Percentiles rank a stretch among this genome's conserved stretches.
These are phyloP conservation scores for Microchirus variegatus DNA, from an alignment of 2,797 vertebrate genomes.

Conservation along the genomic window DNA sequence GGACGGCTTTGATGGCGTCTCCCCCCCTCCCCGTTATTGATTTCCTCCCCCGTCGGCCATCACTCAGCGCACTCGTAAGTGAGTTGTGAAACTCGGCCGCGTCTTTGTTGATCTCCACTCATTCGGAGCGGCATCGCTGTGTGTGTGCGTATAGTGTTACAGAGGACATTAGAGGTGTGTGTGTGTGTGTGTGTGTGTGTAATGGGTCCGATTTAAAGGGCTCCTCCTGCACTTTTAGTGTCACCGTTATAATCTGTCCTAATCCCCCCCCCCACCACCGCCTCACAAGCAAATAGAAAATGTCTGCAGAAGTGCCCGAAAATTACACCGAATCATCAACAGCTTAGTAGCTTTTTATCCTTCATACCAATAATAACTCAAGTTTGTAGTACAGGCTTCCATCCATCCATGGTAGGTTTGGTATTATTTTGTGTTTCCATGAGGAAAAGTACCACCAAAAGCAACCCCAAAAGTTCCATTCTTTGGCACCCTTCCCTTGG, in stretches of 20 bases:
- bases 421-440: too few relatives aligned
- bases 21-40: slow-evolving; percentile 73
- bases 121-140: slow-evolving; percentile 52
- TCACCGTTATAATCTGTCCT: background rate
- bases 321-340: too few relatives aligned
- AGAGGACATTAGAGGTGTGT: slow-evolving; percentile 24
- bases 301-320: too few relatives aligned
- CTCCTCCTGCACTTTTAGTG: background rate
- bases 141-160: slow-evolving; percentile 17
- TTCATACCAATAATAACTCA: too few relatives aligned
- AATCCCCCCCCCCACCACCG: background rate
- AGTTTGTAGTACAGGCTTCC: too few relatives aligned
- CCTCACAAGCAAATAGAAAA: background rate
- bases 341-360: too few relatives aligned
- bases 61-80: slow-evolving; percentile 75
- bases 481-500: too few relatives aligned
- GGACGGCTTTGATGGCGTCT: slow-evolving; percentile 78
- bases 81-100: slow-evolving; percentile 74
- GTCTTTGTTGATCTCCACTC: slow-evolving; percentile 64
- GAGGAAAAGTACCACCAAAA: too few relatives aligned
- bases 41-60: slow-evolving; percentile 73
- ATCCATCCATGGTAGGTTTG: too few relatives aligned
- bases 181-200: slow-evolving; percentile 11
- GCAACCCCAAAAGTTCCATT: too few relatives aligned
- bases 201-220: background rate